These are phyloP conservation scores for Heptranchias perlo DNA, from an alignment of 2,113 vertebrate species.

Conservation along the genomic window DNA sequence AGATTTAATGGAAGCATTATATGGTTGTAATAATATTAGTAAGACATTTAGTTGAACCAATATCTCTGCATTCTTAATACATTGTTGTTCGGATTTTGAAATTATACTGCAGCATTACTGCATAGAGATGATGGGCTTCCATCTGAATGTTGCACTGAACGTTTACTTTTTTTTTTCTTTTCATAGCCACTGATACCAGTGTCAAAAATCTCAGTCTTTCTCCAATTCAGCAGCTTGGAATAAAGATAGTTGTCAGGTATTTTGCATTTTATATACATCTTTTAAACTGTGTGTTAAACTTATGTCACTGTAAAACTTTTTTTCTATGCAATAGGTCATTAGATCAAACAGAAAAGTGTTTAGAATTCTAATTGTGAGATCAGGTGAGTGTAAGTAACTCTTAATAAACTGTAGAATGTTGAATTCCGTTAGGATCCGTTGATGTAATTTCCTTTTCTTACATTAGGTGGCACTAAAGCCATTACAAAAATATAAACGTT, in stretches of 20 bases:
- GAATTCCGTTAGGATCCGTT: not conserved
- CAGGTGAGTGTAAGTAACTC: not conserved
- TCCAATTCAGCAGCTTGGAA: slow-evolving; percentile 64
- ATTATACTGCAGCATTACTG: not conserved
- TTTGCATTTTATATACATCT: slow-evolving; percentile 16
- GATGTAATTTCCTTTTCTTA: slow-evolving; percentile 1
- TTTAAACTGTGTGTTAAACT: not conserved
- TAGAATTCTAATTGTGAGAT: not conserved
- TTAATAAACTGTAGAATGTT: not conserved
- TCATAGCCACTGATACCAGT: slow-evolving; percentile 54
- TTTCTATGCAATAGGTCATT: not conserved
- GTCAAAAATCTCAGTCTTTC: slow-evolving; percentile 59
- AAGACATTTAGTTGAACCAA: not conserved
- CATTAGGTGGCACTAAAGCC: slow-evolving; percentile 20
- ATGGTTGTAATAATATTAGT: not conserved
- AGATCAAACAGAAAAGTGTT: not conserved
- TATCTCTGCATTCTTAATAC: not conserved
- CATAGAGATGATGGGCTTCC: not conserved
- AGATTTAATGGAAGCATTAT: not conserved
- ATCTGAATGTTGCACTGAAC: no score
- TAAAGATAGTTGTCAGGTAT: slow-evolving; percentile 69
- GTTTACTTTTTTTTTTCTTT: slow-evolving; percentile 43
- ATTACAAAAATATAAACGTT: not conserved
- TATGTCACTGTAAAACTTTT: no score
- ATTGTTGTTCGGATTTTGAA: not conserved